These are phyloP conservation scores for Mamestra brassicae DNA, from an alignment of 2,888 invertebrate genomes.

Conservation along the genomic window DNA sequence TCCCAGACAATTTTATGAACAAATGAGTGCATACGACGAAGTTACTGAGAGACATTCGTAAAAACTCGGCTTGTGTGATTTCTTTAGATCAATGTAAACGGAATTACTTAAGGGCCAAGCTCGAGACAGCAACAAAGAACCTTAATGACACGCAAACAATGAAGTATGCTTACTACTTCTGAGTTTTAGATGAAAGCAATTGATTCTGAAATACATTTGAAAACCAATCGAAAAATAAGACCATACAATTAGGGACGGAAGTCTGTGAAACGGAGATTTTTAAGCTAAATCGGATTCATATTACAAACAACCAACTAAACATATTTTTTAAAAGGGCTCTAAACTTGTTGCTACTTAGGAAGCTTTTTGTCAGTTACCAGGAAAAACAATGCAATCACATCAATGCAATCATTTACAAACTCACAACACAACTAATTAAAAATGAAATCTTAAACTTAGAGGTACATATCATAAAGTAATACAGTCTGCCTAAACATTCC, in stretches of 20 bases:
- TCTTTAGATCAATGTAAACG: background rate
- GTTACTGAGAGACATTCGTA: background rate
- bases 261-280: too few species aligned
- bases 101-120: background rate
- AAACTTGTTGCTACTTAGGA: too few species aligned
- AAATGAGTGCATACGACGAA: background rate
- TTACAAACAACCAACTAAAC: too few species aligned
- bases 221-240: too few species aligned
- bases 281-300: too few species aligned
- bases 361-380: too few species aligned
- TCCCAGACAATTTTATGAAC: conserved; percentile 9
- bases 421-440: background rate
- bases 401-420: background rate
- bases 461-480: background rate
- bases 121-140: background rate
- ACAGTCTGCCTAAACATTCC: background rate
- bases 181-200: too few species aligned
- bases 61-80: background rate
- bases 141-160: background rate
- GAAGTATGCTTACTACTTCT: background rate
- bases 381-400: background rate
- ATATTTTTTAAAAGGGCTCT: too few species aligned
- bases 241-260: too few species aligned
- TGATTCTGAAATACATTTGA: too few species aligned
- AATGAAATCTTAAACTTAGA: background rate